phyloP scores from a whole-genome alignment of 2,113 vertebrate species.

The Tringa solitaria region DNA sequence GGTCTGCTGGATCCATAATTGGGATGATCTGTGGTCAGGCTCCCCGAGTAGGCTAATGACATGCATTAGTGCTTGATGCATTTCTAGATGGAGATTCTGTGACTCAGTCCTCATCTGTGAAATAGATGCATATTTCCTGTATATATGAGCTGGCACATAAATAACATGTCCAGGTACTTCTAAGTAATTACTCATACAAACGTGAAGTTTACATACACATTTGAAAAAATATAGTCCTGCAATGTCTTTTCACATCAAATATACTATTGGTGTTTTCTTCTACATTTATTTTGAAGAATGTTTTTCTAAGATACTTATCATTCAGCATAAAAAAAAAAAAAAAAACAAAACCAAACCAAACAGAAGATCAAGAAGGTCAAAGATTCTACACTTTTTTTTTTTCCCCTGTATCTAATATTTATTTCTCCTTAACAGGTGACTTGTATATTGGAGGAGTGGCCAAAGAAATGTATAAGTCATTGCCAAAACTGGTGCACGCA shows the following conservation, averaged over 20 bases:
- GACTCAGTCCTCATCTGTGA: not conserved
- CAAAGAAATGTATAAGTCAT: constrained; percentile 92
- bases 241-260: not conserved
- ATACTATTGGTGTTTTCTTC: not conserved
- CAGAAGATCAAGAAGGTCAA: not conserved
- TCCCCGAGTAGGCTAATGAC: not conserved
- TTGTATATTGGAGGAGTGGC: constrained; percentile 92
- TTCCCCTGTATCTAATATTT: not conserved
- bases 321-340: not conserved
- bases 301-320: not conserved
- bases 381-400: not conserved
- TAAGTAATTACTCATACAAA: not conserved
- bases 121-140: not conserved
- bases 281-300: not conserved
- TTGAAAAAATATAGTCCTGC: not conserved
- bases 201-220: not conserved
- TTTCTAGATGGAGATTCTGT: not conserved
- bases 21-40: not conserved
- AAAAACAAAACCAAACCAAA: too few species aligned
- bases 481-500: constrained; percentile 94
- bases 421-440: constrained; percentile 80
- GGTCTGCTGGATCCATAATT: not conserved
- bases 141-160: not conserved
- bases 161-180: not conserved
- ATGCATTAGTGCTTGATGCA: not conserved